Evolutionary conservation across 2,113 vertebrate species (phyloP).

Genomic region (Entomyzon cyanotis): DNA sequence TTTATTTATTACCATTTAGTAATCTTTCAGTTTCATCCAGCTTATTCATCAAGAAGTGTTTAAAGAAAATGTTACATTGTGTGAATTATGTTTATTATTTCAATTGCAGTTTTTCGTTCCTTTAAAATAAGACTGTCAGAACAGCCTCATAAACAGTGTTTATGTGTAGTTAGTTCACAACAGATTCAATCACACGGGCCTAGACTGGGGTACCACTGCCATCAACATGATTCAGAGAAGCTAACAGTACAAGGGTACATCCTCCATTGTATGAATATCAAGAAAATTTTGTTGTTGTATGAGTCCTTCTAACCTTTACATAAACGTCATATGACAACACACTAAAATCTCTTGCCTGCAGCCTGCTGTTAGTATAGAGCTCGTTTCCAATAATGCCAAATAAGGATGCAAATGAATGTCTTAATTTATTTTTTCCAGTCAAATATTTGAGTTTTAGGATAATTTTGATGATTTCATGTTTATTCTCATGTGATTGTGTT

Average conservation of each 20-base stretch:
- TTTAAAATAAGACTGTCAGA: not conserved
- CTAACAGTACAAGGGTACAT: rapidly evolving
- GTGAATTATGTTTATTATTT: not conserved
- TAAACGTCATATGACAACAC: not conserved
- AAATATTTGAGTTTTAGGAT: not conserved
- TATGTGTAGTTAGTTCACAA: not conserved
- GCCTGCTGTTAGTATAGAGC: not conserved
- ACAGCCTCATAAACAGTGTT: not conserved
- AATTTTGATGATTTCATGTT: not conserved
- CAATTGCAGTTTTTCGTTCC: not conserved
- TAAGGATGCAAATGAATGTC: not conserved
- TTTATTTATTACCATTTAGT: not conserved
- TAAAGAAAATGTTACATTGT: not conserved
- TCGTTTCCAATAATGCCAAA: not conserved
- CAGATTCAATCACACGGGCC: not conserved
- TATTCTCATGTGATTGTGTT: not conserved
- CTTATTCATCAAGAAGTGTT: not conserved
- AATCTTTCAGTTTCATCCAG: not conserved
- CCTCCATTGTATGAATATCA: not conserved
- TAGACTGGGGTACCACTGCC: not conserved
- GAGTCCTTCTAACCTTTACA: not conserved
- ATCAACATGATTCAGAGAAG: not conserved
- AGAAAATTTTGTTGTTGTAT: not conserved
- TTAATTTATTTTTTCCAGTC: not conserved
- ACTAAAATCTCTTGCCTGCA: not conserved